Evolutionary conservation across 92 coral and sea anemone species (phyloP), one percentile per base, ranked within the genome.

Genomic region (Zoanthus gigantus): DNA sequence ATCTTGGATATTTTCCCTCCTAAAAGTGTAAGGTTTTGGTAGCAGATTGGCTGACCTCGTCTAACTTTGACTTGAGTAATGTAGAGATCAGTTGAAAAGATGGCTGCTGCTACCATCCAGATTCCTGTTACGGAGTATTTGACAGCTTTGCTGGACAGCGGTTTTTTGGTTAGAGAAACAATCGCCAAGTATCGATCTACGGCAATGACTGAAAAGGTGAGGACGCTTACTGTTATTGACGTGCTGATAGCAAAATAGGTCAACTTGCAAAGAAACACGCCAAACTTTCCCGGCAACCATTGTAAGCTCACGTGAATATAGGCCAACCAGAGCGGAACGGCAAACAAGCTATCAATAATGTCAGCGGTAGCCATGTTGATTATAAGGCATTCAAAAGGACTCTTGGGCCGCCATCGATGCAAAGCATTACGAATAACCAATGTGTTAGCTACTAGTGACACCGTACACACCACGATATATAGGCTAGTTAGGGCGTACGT

Each of bases 301-400:
- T 58, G 72, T 53, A 58, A n/a, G 4, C 56, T 37, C 9, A 79
- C 16, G 15, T 79, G 10, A 23, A 61, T 9, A 61, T 32, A 79
- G 0, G 84, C 84, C 31, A 79, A 34, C 84, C 84, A 79, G 0
- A 79, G 84, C 23, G 84, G 84, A 28, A 60, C 18, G 37, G 72
- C 84, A 23, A 60, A 79, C 65, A 79, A 29, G 54, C 84, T 58
- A 79, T 79, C 84, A 60, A 79, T n/a, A 13, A 79, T 58, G 72
- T 79, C 84, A 37, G 84, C 84, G 72, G 72, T 17, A 61, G 84
- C 84, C 84, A 79, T 79, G 46, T 79, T 79, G 52, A 79, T 61
- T 29, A 79, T 79, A 4, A 79, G 84, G 31, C n/a, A 17, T 13
- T 79, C 84, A 79, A 79, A 79, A 15, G 84, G 84, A 61, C n/a